Evolutionary conservation across 1,140 invertebrate genomes (phyloP), one percentile per base, ranked within the genome.

Genomic region (Dysdera silvatica): DNA sequence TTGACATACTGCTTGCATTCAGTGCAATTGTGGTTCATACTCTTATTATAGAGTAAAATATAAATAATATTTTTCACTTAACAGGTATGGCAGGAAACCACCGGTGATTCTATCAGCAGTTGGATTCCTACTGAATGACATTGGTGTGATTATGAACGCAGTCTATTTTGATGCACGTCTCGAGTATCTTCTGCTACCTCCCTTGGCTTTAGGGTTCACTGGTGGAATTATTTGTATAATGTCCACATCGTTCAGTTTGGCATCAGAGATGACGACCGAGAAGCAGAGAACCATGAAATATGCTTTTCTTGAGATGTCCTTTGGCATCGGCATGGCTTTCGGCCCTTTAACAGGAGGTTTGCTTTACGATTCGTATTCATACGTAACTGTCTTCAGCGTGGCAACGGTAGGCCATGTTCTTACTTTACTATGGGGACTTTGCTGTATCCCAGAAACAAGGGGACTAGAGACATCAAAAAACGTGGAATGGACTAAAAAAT

Each of bases 81-180:
- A 29, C 84, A 87, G 1, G 87, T 87, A 84, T 82, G 83, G 83
- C 24, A 80, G 81, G 60, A 92, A 92, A 73, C 84, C 88, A 8
- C 90, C 88, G 69, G 86, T 93, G 78, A 75, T 91, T 0, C 72
- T 91, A 26, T 86, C 89, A 0, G 85, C 90, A 56, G 74, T 88
- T 45, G 89, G 89, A 0, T 86, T 88, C 69, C 83, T 91, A 64
- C 70, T 90, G 12, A 85, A 84, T 2, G 55, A 59, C 23, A 24
- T 55, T 7, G 40, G 55, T 14, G 6, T 32, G 0, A 8, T 59
- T 14, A 5, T 65, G 4, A 54, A 49, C 24, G 33, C 23, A 29
- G 8, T 28, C 7, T 48, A 47, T 31, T 47, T 45, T 8, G 51
- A 60, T 10, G 59, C 49, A 0, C 1, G 12, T 4, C 14, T 65